Conservation (phyloP, 2,797 vertebrate genomes). For the Thaleichthys pacificus region DNA sequence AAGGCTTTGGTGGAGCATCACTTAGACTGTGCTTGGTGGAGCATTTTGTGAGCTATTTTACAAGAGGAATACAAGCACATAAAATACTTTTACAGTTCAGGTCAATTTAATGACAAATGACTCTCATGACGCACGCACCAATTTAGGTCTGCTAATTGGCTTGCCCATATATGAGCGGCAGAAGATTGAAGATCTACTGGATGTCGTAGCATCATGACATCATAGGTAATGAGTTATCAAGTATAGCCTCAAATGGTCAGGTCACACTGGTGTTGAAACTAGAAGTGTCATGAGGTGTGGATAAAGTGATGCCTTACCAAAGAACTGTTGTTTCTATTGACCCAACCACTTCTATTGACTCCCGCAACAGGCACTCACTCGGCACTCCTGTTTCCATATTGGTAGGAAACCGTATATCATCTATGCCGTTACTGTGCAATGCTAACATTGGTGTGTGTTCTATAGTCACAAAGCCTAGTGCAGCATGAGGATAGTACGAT, state of each 20-base stretch:
- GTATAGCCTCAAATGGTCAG: too few relatives aligned
- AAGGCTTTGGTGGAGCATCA: slow-evolving; percentile 37
- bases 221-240: slow-evolving; percentile 7
- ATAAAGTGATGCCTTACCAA: too few relatives aligned
- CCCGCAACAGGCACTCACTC: too few relatives aligned
- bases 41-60: slow-evolving; percentile 29
- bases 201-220: slow-evolving; percentile 39
- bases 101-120: slow-evolving; percentile 53
- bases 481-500: background rate
- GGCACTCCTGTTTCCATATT: too few relatives aligned
- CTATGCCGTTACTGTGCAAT: background rate
- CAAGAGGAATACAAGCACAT: slow-evolving; percentile 18
- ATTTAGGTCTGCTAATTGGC: slow-evolving; percentile 47
- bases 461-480: background rate
- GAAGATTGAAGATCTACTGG: slow-evolving; percentile 29
- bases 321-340: too few relatives aligned
- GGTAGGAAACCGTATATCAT: background rate
- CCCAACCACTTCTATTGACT: too few relatives aligned
- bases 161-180: slow-evolving; percentile 36
- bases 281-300: too few relatives aligned
- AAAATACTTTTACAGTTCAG: slow-evolving; percentile 33
- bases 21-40: slow-evolving; percentile 33
- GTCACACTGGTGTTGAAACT: too few relatives aligned
- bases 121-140: slow-evolving; percentile 36
- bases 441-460: background rate